Conservation (phyloP, 2,888 invertebrate genomes). For the Calephelis perditalis region DNA sequence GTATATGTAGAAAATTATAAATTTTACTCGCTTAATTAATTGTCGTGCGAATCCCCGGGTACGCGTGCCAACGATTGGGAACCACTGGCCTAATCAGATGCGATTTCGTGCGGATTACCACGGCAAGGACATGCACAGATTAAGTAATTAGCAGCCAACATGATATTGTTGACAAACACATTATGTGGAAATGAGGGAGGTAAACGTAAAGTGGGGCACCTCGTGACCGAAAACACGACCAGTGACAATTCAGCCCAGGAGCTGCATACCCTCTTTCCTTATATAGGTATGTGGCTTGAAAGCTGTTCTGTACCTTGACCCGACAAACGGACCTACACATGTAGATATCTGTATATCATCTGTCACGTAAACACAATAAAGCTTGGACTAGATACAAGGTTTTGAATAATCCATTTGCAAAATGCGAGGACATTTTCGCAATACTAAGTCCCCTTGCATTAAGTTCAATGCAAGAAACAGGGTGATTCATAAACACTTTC, state of each 20-base stretch:
- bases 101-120: conserved; percentile 44
- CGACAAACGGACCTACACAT: conserved; percentile 51
- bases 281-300: conserved; percentile 62
- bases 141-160: conserved; percentile 53
- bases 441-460: conserved; percentile 3
- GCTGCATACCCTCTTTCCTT: conserved; percentile 58
- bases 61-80: too few species aligned
- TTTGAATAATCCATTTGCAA: conserved; percentile 12
- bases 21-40: too few species aligned
- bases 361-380: conserved; percentile 76
- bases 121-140: conserved; percentile 57
- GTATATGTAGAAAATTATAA: too few species aligned
- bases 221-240: conserved; percentile 50
- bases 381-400: conserved; percentile 50
- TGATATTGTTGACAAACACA: conserved; percentile 47
- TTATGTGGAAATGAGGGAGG: conserved; percentile 58
- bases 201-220: conserved; percentile 46
- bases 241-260: conserved; percentile 47
- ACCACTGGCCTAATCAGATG: conserved; percentile 26
- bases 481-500: too few species aligned
- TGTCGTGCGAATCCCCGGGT: too few species aligned
- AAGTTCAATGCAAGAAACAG: not conserved
- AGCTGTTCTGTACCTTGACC: conserved; percentile 74
- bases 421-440: conserved; percentile 11
- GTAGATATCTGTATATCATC: conserved; percentile 56